phyloP scores from a whole-genome alignment of 2,113 vertebrate species.

The Pluvianellus socialis region DNA sequence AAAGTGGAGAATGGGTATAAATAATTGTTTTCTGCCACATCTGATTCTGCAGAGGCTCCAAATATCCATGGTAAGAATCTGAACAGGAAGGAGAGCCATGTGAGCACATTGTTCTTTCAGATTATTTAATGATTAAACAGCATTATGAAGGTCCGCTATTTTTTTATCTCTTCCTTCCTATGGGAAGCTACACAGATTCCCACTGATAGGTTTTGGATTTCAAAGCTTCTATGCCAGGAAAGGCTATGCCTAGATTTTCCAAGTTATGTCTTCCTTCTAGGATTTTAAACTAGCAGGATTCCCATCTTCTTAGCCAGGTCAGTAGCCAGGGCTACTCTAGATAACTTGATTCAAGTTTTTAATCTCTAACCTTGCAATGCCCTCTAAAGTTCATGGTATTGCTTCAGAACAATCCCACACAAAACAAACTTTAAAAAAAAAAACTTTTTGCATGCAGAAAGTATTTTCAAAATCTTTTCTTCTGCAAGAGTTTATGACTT shows the following conservation, averaged over 20 bases:
- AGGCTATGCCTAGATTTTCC: neutral
- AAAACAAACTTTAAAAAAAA: neutral
- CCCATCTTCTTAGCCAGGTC: neutral
- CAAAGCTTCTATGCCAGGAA: neutral
- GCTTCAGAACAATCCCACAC: neutral
- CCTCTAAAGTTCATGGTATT: neutral
- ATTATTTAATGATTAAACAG: neutral
- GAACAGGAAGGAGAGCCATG: neutral
- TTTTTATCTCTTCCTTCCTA: neutral
- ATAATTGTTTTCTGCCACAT: neutral
- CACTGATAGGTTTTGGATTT: neutral
- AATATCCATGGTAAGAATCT: neutral
- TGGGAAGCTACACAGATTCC: neutral
- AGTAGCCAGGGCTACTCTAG: neutral
- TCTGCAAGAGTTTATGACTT: neutral
- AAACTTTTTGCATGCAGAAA: neutral
- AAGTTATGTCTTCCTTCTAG: neutral
- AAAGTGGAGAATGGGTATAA: neutral
- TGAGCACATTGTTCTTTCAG: neutral
- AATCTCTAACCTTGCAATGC: neutral
- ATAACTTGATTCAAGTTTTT: neutral
- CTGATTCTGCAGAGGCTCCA: neutral
- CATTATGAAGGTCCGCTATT: neutral
- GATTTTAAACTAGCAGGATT: neutral
- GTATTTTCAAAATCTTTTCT: neutral